These are phyloP conservation scores for Melanotaenia trifasciata DNA, from an alignment of 2,797 vertebrate genomes.

Conservation along the genomic window DNA sequence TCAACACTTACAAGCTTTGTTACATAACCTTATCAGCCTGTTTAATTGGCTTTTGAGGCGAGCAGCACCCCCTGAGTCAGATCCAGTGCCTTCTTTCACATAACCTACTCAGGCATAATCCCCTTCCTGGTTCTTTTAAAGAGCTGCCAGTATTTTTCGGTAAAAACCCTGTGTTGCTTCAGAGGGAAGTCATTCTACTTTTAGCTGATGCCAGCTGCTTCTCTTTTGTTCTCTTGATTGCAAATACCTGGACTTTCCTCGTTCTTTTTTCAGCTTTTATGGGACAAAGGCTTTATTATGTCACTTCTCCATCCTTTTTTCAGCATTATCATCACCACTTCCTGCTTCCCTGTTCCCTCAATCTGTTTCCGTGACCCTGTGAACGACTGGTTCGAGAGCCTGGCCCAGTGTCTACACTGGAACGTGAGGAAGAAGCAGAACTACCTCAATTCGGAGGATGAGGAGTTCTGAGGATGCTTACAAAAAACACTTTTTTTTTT, in stretches of 20 bases:
- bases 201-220: constrained; percentile 29
- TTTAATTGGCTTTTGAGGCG: constrained; percentile 32
- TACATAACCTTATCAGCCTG: constrained; percentile 45
- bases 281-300: background rate
- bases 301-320: background rate
- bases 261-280: background rate
- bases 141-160: background rate
- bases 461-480: constrained; percentile 70
- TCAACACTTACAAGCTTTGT: constrained; percentile 53
- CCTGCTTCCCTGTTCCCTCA: constrained; percentile 87
- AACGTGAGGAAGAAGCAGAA: constrained; percentile 89
- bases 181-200: constrained; percentile 18
- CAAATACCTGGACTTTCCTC: constrained; percentile 30
- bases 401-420: constrained; percentile 88
- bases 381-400: constrained; percentile 88
- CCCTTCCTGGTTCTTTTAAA: constrained; percentile 32
- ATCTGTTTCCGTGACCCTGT: constrained; percentile 88
- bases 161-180: constrained; percentile 23
- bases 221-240: constrained; percentile 21
- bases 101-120: constrained; percentile 38
- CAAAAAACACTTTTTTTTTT: background rate
- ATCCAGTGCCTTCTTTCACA: constrained; percentile 37
- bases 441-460: constrained; percentile 87
- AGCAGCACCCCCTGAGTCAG: background rate
- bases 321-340: constrained; percentile 87